Base-by-base conservation (phyloP, 2,888 invertebrate species). In the Callinectes sapidus region DNA sequence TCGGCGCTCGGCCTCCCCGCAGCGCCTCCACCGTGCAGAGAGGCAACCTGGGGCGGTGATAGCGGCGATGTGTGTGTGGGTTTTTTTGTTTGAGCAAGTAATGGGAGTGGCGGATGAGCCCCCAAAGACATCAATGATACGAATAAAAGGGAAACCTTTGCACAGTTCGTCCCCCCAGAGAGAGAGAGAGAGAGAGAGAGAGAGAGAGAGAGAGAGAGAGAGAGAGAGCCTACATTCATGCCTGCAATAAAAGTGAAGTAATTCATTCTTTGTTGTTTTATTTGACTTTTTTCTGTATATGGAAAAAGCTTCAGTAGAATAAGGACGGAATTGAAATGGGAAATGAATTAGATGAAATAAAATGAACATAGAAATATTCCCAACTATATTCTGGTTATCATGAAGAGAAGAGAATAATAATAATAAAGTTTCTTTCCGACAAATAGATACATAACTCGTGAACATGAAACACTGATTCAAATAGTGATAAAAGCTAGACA, bases 101-200 rank as follows among this genome's bases (percentile, higher is more conserved):
- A 61, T 61, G 61, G 61, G 23, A 61, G 61, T 61, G 18, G 18
- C 18, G 61, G 61, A 61, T 61, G 61, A 61, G 23, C 61, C 61
- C 61, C 23, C 23, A 61, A 61, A 6, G 61, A 61, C 61, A 61
- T 23, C 61, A 61, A 3, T 61, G 61, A 61, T 23, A 61, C 61
- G 18, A 23, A 61, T 61, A 61, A 61, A 61, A 61, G 61, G 23
- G 61, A 23, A 61, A 61, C 18, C 61, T 61, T 18, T 61, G 61
- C 61, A 61, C 61, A 61, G 61, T 18, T 18, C 2, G 0, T 61
- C 18, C 23, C 18, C 18, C 16, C 18, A 61, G 61, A 61, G 61
- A 61, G 61, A 61, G 61, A 61, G 61, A 61, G 61, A 61, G 61
- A 61, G 61, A 61, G 61, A 61, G 61, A 61, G 61, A 61, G 61